Base-by-base conservation (phyloP, 1,140 invertebrate species). In the Hypothenemus hampei region DNA sequence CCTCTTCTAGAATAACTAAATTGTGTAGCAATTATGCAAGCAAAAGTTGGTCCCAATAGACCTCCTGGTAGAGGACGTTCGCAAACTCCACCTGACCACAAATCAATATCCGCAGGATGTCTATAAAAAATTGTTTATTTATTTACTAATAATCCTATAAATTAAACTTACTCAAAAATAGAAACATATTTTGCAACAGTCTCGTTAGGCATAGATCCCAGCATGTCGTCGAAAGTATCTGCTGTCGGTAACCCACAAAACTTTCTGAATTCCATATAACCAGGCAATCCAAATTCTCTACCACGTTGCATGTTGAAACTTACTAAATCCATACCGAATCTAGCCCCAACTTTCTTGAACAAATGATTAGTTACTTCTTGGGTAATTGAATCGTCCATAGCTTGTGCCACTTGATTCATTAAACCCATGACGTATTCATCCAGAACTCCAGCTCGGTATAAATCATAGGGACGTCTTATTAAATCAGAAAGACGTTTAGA, bases 1-100 rank as follows among this genome's bases (percentile, higher is more conserved):
- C 95, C 96, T 57, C 86, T 77, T 65, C 93, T 80, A 1, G 89
- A 81, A 64, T 91, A 89, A 62, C 87, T 89, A 73, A 98, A 97
- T 73, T 99, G 97, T 31, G 95, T 94, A 20, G 91, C 93, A 61
- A 99, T 93, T 37, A 99, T 81, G 67, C 95, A 98, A 44, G 93
- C 87, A 72, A 98, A 97, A 43, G 93, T 96, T 3, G 93, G 92
- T 29, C 94, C 94, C 20, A 96, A 77, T 82, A 96, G 89, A 24
- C 89, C 91, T 29, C 89, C 90, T 7, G 86, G 86, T 35, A 93
- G 74, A 2, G 89, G 84, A 41, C 84, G 79, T 71, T 97, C 93
- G 1, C 89, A 91, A 1, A 97, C 91, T 33, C 95, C 95, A 16
- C 87, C 90, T 18, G 89, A 93, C 90, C 91, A 95, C 19, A 95